These are phyloP conservation scores for Pterophyllum scalare DNA, from an alignment of 2,113 vertebrate species.

Conservation along the genomic window DNA sequence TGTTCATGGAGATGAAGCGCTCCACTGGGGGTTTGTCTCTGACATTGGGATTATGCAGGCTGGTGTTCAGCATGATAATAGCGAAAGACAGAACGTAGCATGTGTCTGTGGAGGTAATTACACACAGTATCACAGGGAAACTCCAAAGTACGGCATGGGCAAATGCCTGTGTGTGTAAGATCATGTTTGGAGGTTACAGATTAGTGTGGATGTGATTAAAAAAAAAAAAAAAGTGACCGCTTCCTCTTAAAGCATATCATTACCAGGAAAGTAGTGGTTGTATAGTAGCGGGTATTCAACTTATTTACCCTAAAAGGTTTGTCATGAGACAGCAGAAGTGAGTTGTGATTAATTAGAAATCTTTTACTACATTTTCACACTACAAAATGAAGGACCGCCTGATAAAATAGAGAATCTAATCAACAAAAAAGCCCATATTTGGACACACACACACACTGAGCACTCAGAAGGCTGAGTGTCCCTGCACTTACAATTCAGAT, in stretches of 20 bases:
- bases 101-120: conserved; percentile 85
- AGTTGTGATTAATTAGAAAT: conserved; percentile 20
- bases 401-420: conserved; percentile 44
- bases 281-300: neutral
- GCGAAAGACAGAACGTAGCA: conserved; percentile 97
- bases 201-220: neutral
- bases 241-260: neutral
- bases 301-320: neutral
- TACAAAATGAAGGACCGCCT: conserved; percentile 11
- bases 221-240: neutral
- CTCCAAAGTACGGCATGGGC: neutral
- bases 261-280: neutral
- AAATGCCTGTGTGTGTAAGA: neutral
- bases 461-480: neutral
- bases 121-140: conserved; percentile 19
- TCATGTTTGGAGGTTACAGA: neutral
- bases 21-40: conserved; percentile 96
- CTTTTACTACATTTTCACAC: conserved; percentile 14
- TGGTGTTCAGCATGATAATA: conserved; percentile 98
- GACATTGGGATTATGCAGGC: conserved; percentile 97
- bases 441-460: neutral
- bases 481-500: neutral
- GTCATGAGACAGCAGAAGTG: no score
- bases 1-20: conserved; percentile 99
- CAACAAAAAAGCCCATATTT: conserved; percentile 39